These are phyloP conservation scores for Etheostoma cragini DNA, from an alignment of 2,113 vertebrate genomes.

Conservation along the genomic window DNA sequence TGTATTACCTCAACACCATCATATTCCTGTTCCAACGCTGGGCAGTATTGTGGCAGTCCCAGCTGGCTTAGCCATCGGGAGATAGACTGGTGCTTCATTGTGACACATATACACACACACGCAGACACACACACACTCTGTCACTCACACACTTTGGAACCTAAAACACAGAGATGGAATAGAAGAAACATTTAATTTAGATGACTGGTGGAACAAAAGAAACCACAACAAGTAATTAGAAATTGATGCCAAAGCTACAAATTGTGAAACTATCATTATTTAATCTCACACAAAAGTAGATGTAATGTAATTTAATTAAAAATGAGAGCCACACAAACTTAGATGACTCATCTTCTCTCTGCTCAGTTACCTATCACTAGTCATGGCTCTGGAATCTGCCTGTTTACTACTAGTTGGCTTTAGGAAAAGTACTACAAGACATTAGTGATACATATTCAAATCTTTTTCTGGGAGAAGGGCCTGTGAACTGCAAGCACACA, in stretches of 20 bases:
- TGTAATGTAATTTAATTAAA: background rate
- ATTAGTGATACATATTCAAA: constrained; percentile 16
- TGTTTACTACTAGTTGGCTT: constrained; percentile 21
- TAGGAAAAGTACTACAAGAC: constrained; percentile 5
- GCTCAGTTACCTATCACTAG: constrained; percentile 9
- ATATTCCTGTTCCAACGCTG: constrained; percentile 83
- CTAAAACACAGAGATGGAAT: constrained; percentile 27
- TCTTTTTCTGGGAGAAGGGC: background rate
- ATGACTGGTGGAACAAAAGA: background rate
- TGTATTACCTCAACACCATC: constrained; percentile 84
- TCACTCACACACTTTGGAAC: background rate
- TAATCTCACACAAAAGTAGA: background rate
- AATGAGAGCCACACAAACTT: background rate
- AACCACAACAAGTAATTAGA: background rate
- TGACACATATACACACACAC: constrained; percentile 21
- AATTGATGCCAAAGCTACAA: background rate
- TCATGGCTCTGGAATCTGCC: constrained; percentile 39
- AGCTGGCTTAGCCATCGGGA: constrained; percentile 86
- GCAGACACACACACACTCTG: background rate
- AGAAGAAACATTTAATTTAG: background rate
- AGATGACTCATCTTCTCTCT: constrained; percentile 12
- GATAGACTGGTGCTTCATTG: constrained; percentile 86
- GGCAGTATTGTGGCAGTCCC: constrained; percentile 84
- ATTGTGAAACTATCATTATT: background rate
- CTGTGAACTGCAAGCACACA: background rate